phyloP scores from a whole-genome alignment of 2,797 vertebrate genomes.

The Acridotheres tristis region DNA sequence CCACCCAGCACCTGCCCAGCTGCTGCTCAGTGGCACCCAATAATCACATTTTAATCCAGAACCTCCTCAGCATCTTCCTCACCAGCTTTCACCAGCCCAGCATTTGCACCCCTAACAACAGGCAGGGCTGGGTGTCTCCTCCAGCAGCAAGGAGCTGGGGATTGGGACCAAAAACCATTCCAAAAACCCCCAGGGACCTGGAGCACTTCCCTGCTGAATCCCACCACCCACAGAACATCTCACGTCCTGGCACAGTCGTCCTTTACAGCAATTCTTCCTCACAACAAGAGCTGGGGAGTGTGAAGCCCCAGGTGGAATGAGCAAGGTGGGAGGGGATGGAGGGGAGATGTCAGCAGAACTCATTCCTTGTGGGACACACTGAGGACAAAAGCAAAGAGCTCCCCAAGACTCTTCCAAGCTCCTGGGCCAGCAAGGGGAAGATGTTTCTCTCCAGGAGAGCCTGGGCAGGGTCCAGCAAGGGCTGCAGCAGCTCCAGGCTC shows the following conservation, averaged over 20 bases:
- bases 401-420: background rate
- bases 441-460: background rate
- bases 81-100: background rate
- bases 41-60: background rate
- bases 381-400: background rate
- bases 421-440: background rate
- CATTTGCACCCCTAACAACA: background rate
- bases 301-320: background rate
- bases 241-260: fast-evolving
- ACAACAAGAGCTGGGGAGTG: background rate
- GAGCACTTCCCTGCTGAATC: background rate
- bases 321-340: background rate
- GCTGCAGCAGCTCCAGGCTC: background rate
- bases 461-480: background rate
- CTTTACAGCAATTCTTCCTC: background rate
- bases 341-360: background rate
- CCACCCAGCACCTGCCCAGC: background rate
- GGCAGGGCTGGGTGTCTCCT: fast-evolving
- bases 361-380: background rate
- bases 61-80: background rate
- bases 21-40: background rate
- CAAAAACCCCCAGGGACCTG: background rate
- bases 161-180: background rate
- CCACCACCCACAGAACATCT: background rate
- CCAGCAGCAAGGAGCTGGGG: background rate